Base-by-base conservation (phyloP, 2,113 vertebrate species). In the Piliocolobus tephrosceles region DNA sequence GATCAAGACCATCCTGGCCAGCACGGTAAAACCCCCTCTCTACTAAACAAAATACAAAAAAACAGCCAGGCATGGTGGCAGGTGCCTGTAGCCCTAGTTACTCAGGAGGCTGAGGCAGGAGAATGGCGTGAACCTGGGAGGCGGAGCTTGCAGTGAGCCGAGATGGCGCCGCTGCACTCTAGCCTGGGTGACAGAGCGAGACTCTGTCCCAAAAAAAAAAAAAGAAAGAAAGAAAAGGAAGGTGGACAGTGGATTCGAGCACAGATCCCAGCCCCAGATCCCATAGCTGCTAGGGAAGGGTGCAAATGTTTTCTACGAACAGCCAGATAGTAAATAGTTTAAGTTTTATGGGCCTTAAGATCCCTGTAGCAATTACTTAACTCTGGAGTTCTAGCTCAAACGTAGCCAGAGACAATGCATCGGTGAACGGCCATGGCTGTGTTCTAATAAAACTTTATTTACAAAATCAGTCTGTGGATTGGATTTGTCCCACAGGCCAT, bases 191-290 rank as follows among this genome's bases (percentile, higher is more conserved):
- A 55, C 52, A 55, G 52, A 55, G 52, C 18, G 2, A 55, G 52
- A 20, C 18, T 7, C 52, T 7, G 2, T 55, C 52, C 18, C 52
- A 57, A 13, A 12, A 66, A 47, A 50, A 55, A 18, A 52, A 6
- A 38, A 12, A 80, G 35, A 57, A 13, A 12, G 66, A 47, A 68
- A 22, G 64, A 55, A 55, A 55, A 55, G 18, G 70, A 73, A 45
- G 17, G 3, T 35, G 27, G 78, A 1, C 55, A 6, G 0, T 8
- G 6, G 30, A 14, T 64, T 43, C 0, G 2, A 40, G 35, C n/a
- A 17, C 30, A 85, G n/a, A 40, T n/a, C 68, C 68, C n/a, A 58
- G 50, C 47, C 17, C 25, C 88, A 7, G 32, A 40, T 38, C 3
- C 72, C 70, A 88, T 16, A 22, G 38, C 40, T 9, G 5, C 57